These are phyloP conservation scores for Formica exsecta DNA, from an alignment of 1,140 invertebrate genomes.

Conservation along the genomic window DNA sequence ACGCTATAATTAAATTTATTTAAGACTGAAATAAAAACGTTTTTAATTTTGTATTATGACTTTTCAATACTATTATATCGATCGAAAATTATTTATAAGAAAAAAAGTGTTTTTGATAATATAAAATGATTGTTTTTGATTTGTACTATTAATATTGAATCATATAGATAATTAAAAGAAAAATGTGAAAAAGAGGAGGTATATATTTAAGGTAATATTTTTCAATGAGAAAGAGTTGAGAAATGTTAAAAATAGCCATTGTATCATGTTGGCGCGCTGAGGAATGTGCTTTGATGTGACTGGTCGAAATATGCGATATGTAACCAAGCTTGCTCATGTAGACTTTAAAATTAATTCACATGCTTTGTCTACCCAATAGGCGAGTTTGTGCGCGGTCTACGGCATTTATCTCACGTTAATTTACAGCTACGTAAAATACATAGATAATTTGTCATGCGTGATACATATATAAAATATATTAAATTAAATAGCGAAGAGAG, in stretches of 20 bases:
- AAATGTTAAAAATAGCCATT: constrained; percentile 26
- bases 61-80: background rate
- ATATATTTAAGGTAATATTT: background rate
- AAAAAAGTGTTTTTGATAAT: background rate
- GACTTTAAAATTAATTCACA: constrained; percentile 53
- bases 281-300: constrained; percentile 48
- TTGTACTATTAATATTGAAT: background rate
- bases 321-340: constrained; percentile 21
- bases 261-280: constrained; percentile 14
- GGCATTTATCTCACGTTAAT: constrained; percentile 39
- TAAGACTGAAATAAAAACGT: background rate
- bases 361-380: constrained; percentile 30
- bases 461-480: background rate
- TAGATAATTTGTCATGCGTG: background rate
- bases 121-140: background rate
- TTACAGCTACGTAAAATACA: constrained; percentile 1
- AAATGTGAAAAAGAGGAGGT: background rate
- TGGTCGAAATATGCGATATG: constrained; percentile 51
- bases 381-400: background rate
- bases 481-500: background rate
- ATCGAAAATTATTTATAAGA: background rate
- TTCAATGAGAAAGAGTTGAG: background rate
- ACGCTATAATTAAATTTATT: background rate
- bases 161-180: background rate
- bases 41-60: background rate